Percentiles rank a stretch among this genome's conserved stretches.
These are phyloP conservation scores for Emydura subglobosa DNA, from an alignment of 2,113 vertebrate genomes.

Conservation along the genomic window DNA sequence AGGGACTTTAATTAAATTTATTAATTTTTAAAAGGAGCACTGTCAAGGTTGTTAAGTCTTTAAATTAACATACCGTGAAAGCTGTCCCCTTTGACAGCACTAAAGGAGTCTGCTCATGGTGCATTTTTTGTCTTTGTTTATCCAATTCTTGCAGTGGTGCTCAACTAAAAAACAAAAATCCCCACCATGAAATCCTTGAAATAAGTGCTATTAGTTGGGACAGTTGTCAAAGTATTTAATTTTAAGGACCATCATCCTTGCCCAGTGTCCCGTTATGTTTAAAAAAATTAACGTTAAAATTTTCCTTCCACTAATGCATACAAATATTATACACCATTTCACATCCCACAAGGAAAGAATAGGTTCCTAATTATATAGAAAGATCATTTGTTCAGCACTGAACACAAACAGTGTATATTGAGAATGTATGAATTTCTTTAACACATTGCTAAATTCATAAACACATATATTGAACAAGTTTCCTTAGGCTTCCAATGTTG, in stretches of 20 bases:
- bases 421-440: neutral
- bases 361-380: neutral
- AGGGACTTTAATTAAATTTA: neutral
- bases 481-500: neutral
- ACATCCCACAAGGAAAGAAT: neutral
- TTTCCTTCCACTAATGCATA: neutral
- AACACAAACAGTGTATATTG: neutral
- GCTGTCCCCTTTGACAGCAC: conserved; percentile 14
- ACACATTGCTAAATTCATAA: neutral
- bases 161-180: conserved; percentile 38
- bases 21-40: neutral
- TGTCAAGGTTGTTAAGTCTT: neutral
- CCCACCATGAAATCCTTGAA: conserved; percentile 20
- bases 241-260: neutral
- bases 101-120: conserved; percentile 19
- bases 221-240: conserved; percentile 37
- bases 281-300: fast-evolving
- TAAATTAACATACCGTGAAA: conserved; percentile 7
- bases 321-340: neutral
- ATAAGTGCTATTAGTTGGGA: conserved; percentile 10
- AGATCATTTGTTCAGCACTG: neutral
- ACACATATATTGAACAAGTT: neutral
- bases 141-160: conserved; percentile 19
- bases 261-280: neutral
- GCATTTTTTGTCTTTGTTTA: conserved; percentile 34